These are phyloP conservation scores for Ceratina calcarata DNA, from an alignment of 1,140 invertebrate species.

Conservation along the genomic window DNA sequence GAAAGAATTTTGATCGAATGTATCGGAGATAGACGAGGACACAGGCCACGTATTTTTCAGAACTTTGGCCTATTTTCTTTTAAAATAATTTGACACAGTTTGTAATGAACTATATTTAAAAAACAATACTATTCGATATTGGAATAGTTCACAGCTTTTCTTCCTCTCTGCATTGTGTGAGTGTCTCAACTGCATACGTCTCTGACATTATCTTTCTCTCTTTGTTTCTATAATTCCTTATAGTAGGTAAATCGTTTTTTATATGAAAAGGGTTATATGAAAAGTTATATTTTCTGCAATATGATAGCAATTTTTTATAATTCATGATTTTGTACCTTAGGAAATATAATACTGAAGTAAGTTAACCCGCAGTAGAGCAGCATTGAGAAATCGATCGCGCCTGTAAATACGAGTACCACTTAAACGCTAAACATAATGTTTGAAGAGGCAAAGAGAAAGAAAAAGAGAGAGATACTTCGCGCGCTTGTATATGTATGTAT, in stretches of 20 bases:
- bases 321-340: no score
- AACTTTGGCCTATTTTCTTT: slow-evolving; percentile 16
- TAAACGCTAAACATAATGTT: background rate
- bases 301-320: no score
- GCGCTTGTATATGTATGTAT: background rate
- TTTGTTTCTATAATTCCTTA: background rate
- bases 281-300: no score
- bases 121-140: slow-evolving; percentile 4
- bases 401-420: background rate
- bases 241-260: no score
- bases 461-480: background rate
- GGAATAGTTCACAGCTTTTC: slow-evolving; percentile 18
- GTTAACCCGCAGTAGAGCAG: background rate
- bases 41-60: no score
- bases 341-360: no score
- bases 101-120: no score
- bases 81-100: no score
- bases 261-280: no score
- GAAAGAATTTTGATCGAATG: slow-evolving; percentile 46
- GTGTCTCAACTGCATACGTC: slow-evolving; percentile 4
- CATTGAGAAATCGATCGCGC: background rate
- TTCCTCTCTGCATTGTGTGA: background rate
- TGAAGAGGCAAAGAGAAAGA: no score
- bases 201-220: background rate
- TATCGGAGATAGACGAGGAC: slow-evolving; percentile 1